Conservation (phyloP, 1,140 invertebrate species). For the Nephila pilipes region DNA sequence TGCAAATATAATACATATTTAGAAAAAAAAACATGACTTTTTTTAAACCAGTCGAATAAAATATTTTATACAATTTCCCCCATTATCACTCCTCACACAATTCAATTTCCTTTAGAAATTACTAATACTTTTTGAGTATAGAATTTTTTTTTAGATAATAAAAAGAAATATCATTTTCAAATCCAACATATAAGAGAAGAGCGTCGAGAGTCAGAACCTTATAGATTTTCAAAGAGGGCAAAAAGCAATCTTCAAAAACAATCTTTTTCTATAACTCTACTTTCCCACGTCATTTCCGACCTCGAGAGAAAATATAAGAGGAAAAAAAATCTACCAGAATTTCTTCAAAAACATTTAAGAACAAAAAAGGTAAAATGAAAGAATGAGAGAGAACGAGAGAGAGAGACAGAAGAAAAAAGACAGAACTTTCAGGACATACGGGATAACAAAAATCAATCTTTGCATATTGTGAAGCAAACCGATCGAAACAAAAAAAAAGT, state of each 20-base stretch:
- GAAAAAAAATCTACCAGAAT: neutral
- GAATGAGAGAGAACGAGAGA: neutral
- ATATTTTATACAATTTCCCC: too few relatives aligned
- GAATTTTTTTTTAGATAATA: too few relatives aligned
- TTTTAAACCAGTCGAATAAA: too few relatives aligned
- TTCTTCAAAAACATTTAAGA: constrained; percentile 21
- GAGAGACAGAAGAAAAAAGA: neutral
- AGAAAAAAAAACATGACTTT: too few relatives aligned
- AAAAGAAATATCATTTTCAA: neutral
- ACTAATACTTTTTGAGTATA: too few relatives aligned
- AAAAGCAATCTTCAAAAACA: constrained; percentile 13
- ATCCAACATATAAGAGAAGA: neutral
- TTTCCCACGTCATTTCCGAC: neutral
- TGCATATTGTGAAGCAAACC: constrained; percentile 61
- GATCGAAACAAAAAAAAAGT: constrained; percentile 27
- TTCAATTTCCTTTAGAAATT: too few relatives aligned
- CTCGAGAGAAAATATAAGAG: neutral
- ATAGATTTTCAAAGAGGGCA: neutral
- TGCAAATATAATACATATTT: too few relatives aligned
- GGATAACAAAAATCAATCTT: constrained; percentile 72
- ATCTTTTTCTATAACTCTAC: neutral
- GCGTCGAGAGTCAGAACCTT: neutral
- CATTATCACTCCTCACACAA: too few relatives aligned
- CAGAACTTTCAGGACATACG: neutral
- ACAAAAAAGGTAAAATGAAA: neutral